Evolutionary conservation across 2,113 vertebrate genomes (phyloP).

Genomic region (Urocynchramus pylzowi): DNA sequence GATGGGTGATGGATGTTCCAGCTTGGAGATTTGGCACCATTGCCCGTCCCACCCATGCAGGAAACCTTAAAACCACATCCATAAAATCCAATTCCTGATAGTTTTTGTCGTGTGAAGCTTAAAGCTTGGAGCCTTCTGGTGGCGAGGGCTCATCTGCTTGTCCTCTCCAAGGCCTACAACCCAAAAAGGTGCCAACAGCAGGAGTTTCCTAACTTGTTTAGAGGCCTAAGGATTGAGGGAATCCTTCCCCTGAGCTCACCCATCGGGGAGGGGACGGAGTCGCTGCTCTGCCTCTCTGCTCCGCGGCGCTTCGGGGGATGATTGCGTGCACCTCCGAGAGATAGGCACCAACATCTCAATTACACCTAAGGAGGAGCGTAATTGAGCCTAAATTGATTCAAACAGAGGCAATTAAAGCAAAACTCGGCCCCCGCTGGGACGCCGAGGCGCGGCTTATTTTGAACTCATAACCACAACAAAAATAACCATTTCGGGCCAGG

Average conservation of each 20-base stretch:
- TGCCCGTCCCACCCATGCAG: background rate
- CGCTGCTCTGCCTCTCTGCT: background rate
- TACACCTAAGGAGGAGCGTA: slow-evolving; percentile 66
- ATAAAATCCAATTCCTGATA: fast-evolving
- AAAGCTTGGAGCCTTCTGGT: background rate
- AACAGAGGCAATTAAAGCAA: slow-evolving; percentile 75
- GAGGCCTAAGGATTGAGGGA: background rate
- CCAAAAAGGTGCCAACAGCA: background rate
- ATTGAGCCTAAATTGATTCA: slow-evolving; percentile 72
- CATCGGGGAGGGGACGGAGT: background rate
- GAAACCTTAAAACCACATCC: background rate
- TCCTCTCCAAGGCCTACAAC: background rate
- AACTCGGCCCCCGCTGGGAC: slow-evolving; percentile 61
- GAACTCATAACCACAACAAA: slow-evolving; percentile 65
- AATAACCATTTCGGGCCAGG: slow-evolving; percentile 21
- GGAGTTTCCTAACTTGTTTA: background rate
- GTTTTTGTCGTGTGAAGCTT: fast-evolving
- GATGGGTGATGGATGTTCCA: background rate
- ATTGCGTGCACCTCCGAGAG: background rate
- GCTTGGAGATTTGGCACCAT: background rate
- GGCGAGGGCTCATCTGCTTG: background rate
- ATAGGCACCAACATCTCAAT: slow-evolving; percentile 51
- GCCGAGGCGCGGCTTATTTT: slow-evolving; percentile 46
- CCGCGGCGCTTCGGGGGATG: background rate
- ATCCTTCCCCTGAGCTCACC: background rate